phyloP scores from a whole-genome alignment of 2,113 vertebrate genomes.

The Tachysurus vachellii region DNA sequence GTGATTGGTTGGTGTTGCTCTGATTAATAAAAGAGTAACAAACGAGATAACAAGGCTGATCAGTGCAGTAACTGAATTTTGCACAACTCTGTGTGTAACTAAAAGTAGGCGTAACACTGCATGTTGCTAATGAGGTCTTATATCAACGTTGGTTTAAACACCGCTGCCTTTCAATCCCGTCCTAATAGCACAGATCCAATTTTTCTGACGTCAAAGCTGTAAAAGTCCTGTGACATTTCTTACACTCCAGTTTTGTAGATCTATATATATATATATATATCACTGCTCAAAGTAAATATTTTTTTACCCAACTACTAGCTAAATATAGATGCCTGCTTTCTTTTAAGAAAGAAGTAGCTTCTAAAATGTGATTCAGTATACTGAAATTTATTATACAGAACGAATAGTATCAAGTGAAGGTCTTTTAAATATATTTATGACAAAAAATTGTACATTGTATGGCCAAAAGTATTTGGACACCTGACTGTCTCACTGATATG shows the following conservation, averaged over 20 bases:
- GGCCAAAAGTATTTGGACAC: not conserved
- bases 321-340: not conserved
- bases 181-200: not conserved
- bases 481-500: not conserved
- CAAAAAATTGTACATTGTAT: not conserved
- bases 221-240: not conserved
- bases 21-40: not conserved
- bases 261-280: not conserved
- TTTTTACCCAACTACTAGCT: constrained; percentile 4
- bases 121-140: not conserved
- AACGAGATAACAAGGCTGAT: not conserved
- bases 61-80: too few relatives aligned
- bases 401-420: not conserved
- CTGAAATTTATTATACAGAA: not conserved
- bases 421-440: not conserved
- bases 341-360: not conserved
- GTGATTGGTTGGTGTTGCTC: not conserved
- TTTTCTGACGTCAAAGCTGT: not conserved
- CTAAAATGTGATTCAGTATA: not conserved
- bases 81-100: not conserved
- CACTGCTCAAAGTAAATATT: not conserved
- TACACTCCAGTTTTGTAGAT: not conserved
- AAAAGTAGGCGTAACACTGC: not conserved
- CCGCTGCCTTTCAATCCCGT: not conserved
- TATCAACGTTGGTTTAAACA: not conserved